These are phyloP conservation scores for Standfussiana lucernea DNA, from an alignment of 2,888 invertebrate genomes.

Conservation along the genomic window DNA sequence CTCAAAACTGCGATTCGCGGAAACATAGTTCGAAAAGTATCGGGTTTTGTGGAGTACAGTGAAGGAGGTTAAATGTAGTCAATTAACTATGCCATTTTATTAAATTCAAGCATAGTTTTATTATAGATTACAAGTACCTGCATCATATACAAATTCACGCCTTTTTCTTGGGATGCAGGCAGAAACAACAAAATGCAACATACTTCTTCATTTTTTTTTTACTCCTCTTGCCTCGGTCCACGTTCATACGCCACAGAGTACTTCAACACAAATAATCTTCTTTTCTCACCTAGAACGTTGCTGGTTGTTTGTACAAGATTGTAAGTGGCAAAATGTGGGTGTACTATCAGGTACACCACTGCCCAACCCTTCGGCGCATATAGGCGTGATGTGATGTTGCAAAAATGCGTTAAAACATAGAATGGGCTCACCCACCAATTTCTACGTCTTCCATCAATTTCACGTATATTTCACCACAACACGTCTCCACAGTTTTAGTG, in stretches of 20 bases:
- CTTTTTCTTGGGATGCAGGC: not conserved
- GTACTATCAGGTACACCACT: no score
- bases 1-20: not conserved
- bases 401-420: not conserved
- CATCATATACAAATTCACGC: not conserved
- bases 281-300: not conserved
- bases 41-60: not conserved
- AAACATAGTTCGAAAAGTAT: not conserved
- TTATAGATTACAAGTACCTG: not conserved
- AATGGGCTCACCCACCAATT: not conserved
- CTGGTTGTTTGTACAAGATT: no score
- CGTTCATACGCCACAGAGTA: not conserved
- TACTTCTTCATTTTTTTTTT: no score
- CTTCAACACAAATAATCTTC: not conserved
- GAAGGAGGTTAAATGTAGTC: not conserved
- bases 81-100: not conserved
- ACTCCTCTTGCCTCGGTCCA: not conserved
- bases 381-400: no score
- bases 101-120: not conserved
- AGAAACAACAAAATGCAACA: not conserved
- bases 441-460: not conserved
- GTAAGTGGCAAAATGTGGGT: no score
- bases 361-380: no score
- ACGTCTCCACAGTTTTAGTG: slow-evolving; percentile 54
- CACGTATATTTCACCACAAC: not conserved